Evolutionary conservation across 2,888 invertebrate genomes (phyloP), one percentile per base, ranked within the genome.

Genomic region (Buathra laborator): DNA sequence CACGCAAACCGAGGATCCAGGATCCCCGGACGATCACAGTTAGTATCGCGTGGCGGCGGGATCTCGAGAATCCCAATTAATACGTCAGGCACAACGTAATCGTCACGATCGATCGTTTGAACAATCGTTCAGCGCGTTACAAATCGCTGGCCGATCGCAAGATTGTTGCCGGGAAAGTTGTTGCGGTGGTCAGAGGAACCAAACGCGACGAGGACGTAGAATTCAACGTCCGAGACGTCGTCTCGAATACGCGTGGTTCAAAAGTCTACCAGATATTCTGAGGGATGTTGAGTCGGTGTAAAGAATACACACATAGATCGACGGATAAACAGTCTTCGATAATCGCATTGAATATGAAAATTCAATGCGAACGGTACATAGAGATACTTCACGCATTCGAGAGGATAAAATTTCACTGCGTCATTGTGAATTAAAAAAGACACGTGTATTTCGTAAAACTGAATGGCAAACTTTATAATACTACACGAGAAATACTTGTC

Each of bases 11-110:
- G 93, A 93, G 85, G 92, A 92, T 88, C 79, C 88, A 77, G 90
- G 89, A 84, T 92, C 92, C 68, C 91, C 91, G 81, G 92, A 91
- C 75, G 89, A 90, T 75, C 86, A 89, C 88, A 94, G 93, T 93
- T 94, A 93, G 93, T 94, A 93, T 88, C 89, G 93, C 92, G 93
- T 93, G 93, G 93, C 91, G 93, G 92, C 93, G 51, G 24, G n/a
- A 53, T 46, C 46, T 44, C 46, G 37, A 3, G 67, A 37, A 59
- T 67, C 59, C 43, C 16, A 64, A 44, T 12, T 44, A 5, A 19
- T 44, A 53, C 32, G 32, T 64, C 67, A 46, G 37, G 46, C 44
- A 37, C 72, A 43, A 62, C 6, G 76, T 32, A 24, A 76, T 16
- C 32, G 32, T 56, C 44, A 62, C 76, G 75, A 79, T 56, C 67